Base-by-base conservation (phyloP, 2,113 vertebrate genomes). In the Percina caprodes region DNA sequence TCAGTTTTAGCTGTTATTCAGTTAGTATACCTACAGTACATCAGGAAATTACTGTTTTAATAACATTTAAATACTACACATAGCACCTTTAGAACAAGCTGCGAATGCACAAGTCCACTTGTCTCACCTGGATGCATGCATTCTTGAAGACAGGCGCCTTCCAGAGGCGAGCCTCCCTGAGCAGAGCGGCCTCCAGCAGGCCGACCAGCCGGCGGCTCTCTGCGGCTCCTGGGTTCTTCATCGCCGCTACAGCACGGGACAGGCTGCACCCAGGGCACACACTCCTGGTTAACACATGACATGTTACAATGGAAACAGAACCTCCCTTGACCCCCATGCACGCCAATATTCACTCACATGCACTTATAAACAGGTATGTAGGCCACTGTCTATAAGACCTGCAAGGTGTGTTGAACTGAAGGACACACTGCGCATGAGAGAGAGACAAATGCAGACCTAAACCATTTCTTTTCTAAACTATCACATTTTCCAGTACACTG, bases 121-220 rank as follows among this genome's bases (percentile, higher is more conserved):
- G 11, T 61, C 90, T 79, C 67, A 96, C 95, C 94, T 95, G 95
- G 82, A 96, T 63, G 33, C 72, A 79, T 45, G 88, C 91, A 4
- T 91, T 88, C 74, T 94, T 93, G 82, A 95, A 95, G 77, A 94
- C 71, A 0, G 95, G 95, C 1, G 82, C 92, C 87, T 96, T 96
- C 95, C 96, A 96, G 33, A 95, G 89, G 6, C 90, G 92, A 58
- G 73, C 69, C 84, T 96, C 95, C 69, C 94, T 61, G 45, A 82
- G 69, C 80, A 97, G 93, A 21, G 94, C 93, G 0, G 92, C 92
- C 62, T 95, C 91, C 85, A 97, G 86, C n/a, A 94, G 70, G 18
- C 67, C 70, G 11, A 70, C 79, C 84, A 96, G 82, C 33, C 56
- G 51, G 0, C 62, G 84, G 79, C 74, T 84, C 55, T 93, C 91